Base-by-base conservation (phyloP, 53 echinoderm and acorn worm species). In the Echinometra lucunter region DNA sequence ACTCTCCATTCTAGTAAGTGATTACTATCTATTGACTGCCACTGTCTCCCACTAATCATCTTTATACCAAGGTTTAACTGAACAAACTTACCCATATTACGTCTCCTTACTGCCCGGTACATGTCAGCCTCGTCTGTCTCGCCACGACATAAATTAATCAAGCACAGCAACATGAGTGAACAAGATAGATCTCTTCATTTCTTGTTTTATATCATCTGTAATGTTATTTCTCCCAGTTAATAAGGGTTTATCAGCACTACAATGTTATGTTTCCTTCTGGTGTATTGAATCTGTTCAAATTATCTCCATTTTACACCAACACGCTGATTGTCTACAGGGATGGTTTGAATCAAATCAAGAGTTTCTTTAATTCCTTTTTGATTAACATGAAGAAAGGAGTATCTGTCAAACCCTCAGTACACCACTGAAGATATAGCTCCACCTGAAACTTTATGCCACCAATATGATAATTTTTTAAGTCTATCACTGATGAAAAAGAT, bases 51-150 rank as follows among this genome's bases (percentile, higher is more conserved):
- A n/a, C n/a, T n/a, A n/a, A n/a, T n/a, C n/a, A n/a, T n/a, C n/a
- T n/a, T n/a, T n/a, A n/a, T n/a, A n/a, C n/a, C n/a, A 53, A 53
- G 13, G 13, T 53, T 53, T 53, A 53, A 13, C 53, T 2, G n/a
- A 82, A 1, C 85, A 47, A 4, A 89, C 89, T 89, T 49, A 89
- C 89, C 89, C 2, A 89, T 57, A 37, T 40, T 60, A 8, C 60
- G 89, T 38, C 60, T 57, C 23, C 89, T 58, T 13, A 89, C 21
- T 27, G 89, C 89, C 7, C 89, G 89, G 21, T 89, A 89, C 89
- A 89, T 89, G 17, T 60, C 60, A 9, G 9, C 32, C 21, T 85
- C 85, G 17, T 49, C 28, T 1, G 30, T n/a, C 45, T 27, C 45
- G 10, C 85, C 85, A 85, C 27, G 28, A 49, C 85, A 45, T 2